These are phyloP conservation scores for Rhopilema esculentum DNA, from an alignment of 30 jellyfish, hydroid and myxozoan species.

Conservation along the genomic window DNA sequence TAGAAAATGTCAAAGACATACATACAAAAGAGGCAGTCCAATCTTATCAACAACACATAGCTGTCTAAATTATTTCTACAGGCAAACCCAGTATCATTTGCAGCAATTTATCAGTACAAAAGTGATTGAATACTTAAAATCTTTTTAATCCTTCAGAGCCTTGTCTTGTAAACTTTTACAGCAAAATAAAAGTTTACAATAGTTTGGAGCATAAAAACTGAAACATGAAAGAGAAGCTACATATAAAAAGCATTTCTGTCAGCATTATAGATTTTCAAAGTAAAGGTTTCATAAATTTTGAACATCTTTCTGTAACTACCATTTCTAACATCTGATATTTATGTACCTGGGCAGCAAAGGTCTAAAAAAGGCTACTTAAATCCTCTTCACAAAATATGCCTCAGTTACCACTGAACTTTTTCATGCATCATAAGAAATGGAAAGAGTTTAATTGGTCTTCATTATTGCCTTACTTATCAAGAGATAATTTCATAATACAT, in stretches of 20 bases:
- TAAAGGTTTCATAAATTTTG: not conserved
- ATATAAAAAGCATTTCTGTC: not conserved
- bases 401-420: no score
- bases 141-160: not conserved
- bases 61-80: not conserved
- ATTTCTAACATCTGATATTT: not conserved
- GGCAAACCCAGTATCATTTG: not conserved
- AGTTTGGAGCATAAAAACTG: no score
- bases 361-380: not conserved
- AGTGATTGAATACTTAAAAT: no score
- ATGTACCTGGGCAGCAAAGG: not conserved
- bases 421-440: not conserved
- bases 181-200: not conserved
- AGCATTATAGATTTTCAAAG: not conserved
- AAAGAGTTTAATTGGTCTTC: not conserved
- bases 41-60: not conserved
- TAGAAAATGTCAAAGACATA: not conserved
- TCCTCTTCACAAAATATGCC: no score
- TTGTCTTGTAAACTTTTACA: not conserved
- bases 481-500: slow-evolving; percentile 7
- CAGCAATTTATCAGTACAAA: not conserved
- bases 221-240: not conserved
- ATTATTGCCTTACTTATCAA: slow-evolving; percentile 16
- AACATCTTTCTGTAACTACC: not conserved
- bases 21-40: not conserved